Percentiles rank a stretch among this genome's conserved stretches.
Conservation (phyloP, 37 sponge, comb jelly and placozoan species). For the Aphrocallistes beatrix region DNA sequence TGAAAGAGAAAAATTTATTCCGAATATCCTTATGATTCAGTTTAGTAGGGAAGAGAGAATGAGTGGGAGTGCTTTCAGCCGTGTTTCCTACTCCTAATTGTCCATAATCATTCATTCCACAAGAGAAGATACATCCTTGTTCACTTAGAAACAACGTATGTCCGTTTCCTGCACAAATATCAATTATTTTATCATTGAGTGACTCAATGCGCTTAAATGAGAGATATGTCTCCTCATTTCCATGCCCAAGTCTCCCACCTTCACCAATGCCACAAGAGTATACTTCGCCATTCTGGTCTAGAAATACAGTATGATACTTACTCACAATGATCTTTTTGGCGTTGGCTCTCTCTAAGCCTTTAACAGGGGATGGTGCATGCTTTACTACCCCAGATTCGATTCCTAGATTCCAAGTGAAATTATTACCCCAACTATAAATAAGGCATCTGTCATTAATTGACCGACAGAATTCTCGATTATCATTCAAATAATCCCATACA, state of each 20-base stretch:
- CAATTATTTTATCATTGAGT: background rate
- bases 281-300: slow-evolving; percentile 54
- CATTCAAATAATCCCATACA: slow-evolving; percentile 5
- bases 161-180: background rate
- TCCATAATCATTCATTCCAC: slow-evolving; percentile 75
- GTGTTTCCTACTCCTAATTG: slow-evolving; percentile 63
- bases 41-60: slow-evolving; percentile 21
- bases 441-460: background rate
- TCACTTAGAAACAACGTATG: slow-evolving; percentile 8
- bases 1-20: background rate
- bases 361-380: background rate
- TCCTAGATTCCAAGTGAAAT: background rate
- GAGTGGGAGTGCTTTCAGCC: slow-evolving; percentile 29
- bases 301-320: slow-evolving; percentile 81
- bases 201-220: background rate
- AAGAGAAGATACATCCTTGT: slow-evolving; percentile 65
- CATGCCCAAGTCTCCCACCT: slow-evolving; percentile 90
- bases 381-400: background rate
- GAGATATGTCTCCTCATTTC: slow-evolving; percentile 46
- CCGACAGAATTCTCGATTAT: background rate
- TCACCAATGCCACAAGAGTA: slow-evolving; percentile 82
- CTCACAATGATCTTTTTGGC: slow-evolving; percentile 58
- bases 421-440: background rate
- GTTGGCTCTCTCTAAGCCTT: background rate
- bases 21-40: background rate